These are phyloP conservation scores for Nicator chloris DNA, from an alignment of 2,113 vertebrate species.

Conservation along the genomic window DNA sequence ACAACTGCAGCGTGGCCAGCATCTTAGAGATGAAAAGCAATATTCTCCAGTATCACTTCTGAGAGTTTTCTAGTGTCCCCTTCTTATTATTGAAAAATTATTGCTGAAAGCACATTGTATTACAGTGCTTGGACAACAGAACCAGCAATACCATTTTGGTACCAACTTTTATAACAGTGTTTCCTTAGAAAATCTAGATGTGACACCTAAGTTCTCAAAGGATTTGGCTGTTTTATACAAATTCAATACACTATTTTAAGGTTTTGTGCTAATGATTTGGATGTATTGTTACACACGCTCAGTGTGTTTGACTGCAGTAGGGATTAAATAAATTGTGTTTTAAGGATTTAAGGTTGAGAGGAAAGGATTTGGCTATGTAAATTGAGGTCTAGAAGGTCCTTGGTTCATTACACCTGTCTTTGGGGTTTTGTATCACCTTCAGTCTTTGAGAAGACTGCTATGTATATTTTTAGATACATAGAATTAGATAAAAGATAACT, in stretches of 20 bases:
- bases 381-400: conserved; percentile 21
- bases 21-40: neutral
- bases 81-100: neutral
- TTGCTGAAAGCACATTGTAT: neutral
- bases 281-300: conserved; percentile 43
- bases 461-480: neutral
- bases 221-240: conserved; percentile 35
- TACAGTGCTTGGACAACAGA: neutral
- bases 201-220: neutral
- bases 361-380: conserved; percentile 56
- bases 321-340: conserved; percentile 64
- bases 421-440: neutral
- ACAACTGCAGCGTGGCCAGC: neutral
- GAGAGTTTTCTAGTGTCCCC: neutral
- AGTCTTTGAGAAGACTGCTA: neutral
- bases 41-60: neutral
- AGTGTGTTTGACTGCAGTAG: conserved; percentile 18
- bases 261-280: conserved; percentile 40
- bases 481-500: neutral
- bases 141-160: neutral
- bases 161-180: neutral
- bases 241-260: conserved; percentile 41
- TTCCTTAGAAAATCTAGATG: neutral
- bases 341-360: conserved; percentile 47
- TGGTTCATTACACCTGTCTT: neutral